Conservation (phyloP, 2,888 invertebrate species). For the Plebejus anna region DNA sequence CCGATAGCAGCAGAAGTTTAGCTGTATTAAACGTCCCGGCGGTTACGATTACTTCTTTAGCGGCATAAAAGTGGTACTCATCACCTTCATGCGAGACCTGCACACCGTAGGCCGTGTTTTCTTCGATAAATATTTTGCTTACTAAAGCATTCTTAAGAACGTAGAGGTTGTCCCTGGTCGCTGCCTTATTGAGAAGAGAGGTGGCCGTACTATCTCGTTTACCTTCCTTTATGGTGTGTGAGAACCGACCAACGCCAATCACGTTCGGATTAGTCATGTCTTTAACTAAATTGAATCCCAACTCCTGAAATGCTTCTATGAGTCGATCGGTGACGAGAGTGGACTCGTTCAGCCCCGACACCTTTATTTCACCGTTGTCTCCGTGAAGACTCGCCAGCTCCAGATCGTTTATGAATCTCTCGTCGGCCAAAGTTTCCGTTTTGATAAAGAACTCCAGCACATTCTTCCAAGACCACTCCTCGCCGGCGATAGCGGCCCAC, state of each 20-base stretch:
- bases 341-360: slow-evolving; percentile 48
- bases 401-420: slow-evolving; percentile 50
- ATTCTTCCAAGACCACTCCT: slow-evolving; percentile 56
- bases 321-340: slow-evolving; percentile 46
- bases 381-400: slow-evolving; percentile 55
- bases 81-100: slow-evolving; percentile 43
- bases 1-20: slow-evolving; percentile 60
- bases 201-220: slow-evolving; percentile 56
- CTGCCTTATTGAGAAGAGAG: slow-evolving; percentile 51
- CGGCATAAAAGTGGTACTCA: slow-evolving; percentile 46
- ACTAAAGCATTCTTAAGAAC: slow-evolving; percentile 54
- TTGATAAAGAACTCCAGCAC: slow-evolving; percentile 62
- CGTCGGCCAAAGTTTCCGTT: slow-evolving; percentile 60
- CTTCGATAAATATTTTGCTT: slow-evolving; percentile 52
- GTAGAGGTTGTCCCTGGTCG: slow-evolving; percentile 45
- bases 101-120: slow-evolving; percentile 51
- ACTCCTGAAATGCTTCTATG: slow-evolving; percentile 54
- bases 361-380: slow-evolving; percentile 57
- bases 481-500: slow-evolving; percentile 54
- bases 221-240: slow-evolving; percentile 58
- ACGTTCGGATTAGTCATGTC: slow-evolving; percentile 62
- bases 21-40: slow-evolving; percentile 65
- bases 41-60: slow-evolving; percentile 58
- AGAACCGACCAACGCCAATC: slow-evolving; percentile 62
- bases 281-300: slow-evolving; percentile 54